Base-by-base conservation (phyloP, 2,797 vertebrate genomes). In the Propithecus perrieri region DNA sequence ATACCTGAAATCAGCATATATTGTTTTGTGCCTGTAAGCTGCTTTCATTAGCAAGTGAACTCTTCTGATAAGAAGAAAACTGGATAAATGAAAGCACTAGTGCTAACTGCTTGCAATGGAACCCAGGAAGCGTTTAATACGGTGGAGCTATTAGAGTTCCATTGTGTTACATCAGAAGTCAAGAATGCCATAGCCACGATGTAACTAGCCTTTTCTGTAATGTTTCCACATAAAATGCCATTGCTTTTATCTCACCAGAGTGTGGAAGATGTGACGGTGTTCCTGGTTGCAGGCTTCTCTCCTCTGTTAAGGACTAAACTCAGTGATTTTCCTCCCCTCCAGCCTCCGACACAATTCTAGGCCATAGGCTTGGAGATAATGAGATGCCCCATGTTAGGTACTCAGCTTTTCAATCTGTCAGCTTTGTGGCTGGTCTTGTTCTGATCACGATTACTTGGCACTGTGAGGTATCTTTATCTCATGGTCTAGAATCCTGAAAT, bases 221-320 rank as follows among this genome's bases (percentile, higher is more conserved):
- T 6, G 1, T 53, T 26, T 71, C 11, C 41, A 15, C 7, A 22
- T 9, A 85, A 46, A 95, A 79, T 59, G 26, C 59, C 30, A 28
- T 41, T 67, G 22, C 6, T 63, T 91, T 80, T 43, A 48, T 46
- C 18, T 75, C 18, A 67, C n/a, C 33, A 10, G 20, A 28, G 9
- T 43, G 38, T 0, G 13, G 18, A n/a, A n/a, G 17, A n/a, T 33
- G 1, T 6, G 5, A 46, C 7, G 15, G 24, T 33, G 0, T 15
- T 88, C 4, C 10, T 65, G 9, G 12, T 26, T 63, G 38, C 2
- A 41, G 20, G 28, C 4, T 61, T 38, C 24, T 30, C 24, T 85
- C 33, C 4, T 85, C 6, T 7, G 2, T 46, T 65, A 4, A 17
- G 18, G 18, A 30, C 7, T 48, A n/a, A 75, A 75, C 24, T 35